Base-by-base conservation (phyloP, 1,140 invertebrate species). In the Drosophila arawakana region DNA sequence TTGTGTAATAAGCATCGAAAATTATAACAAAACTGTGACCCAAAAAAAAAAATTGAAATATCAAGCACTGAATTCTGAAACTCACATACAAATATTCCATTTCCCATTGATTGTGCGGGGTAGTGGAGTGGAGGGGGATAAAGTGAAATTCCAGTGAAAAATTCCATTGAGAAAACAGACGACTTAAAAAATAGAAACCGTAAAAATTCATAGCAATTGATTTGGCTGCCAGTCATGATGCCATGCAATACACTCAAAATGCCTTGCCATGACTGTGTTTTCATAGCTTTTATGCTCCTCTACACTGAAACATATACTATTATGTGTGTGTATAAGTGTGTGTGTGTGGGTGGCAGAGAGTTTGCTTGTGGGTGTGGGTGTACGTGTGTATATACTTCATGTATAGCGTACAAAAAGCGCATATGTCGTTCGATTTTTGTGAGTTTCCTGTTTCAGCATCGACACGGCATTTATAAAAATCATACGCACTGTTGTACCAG, bases 381-480 rank as follows among this genome's bases (percentile, higher is more conserved):
- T 37, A 41, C 37, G 21, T 57, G 7, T 39, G 57, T 25, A 54
- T 66, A 63, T 11, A 49, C 7, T 21, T 25, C 34, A n/a, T 58
- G 41, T 15, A 55, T 39, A 54, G 50, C 65, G 50, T 39, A 59
- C 43, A 78, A 74, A 85, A 79, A 86, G 82, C 85, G 66, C 72
- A 82, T 71, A 82, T 82, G 75, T 62, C 55, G 54, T 18, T 65
- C 52, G 82, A 80, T 75, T 86, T 30, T 88, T 73, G 80, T 88
- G 76, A 72, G 83, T 61, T 79, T 86, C 76, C 83, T 80, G 83
- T 88, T 82, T 81, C 83, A 74, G 72, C 76, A 78, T 68, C 83
- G 76, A 88, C 83, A 88, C 66, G 80, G 73, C 83, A 83, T 86
- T 86, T 86, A 86, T 88, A 86, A 88, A 86, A 86, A 86, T 86